A percentile compares a stretch with the other conserved stretches of the same genome.
phyloP scores from a whole-genome alignment of 1,140 invertebrate species.

The Chymomyza costata region DNA sequence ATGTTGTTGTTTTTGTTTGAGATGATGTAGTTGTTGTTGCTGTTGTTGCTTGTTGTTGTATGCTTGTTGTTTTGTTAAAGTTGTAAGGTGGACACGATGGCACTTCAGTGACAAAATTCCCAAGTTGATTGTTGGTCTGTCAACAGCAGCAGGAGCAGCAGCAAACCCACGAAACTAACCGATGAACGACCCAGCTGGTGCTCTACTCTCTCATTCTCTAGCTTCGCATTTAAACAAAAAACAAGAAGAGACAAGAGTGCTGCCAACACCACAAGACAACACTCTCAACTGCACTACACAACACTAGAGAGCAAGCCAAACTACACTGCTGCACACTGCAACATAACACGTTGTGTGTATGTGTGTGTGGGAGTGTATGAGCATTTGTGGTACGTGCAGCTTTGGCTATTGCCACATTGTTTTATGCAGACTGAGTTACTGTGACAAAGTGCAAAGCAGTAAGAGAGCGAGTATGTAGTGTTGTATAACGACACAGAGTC shows the following conservation, averaged over 20 bases:
- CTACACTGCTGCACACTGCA: neutral
- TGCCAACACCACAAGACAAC: slow-evolving; percentile 25
- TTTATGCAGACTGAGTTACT: slow-evolving; percentile 17
- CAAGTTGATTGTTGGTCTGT: slow-evolving; percentile 73
- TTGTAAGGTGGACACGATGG: slow-evolving; percentile 49
- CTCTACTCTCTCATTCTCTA: neutral
- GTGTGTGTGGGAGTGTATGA: neutral
- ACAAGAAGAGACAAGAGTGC: slow-evolving; percentile 37
- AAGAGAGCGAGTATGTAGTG: too few relatives aligned
- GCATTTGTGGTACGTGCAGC: slow-evolving; percentile 47
- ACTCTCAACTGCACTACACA: slow-evolving; percentile 1
- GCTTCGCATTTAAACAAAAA: slow-evolving; percentile 65
- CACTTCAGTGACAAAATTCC: slow-evolving; percentile 70
- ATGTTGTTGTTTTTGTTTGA: slow-evolving; percentile 1
- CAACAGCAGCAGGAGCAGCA: slow-evolving; percentile 36
- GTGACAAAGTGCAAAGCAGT: too few relatives aligned
- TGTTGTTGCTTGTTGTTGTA: slow-evolving; percentile 19
- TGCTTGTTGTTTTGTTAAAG: slow-evolving; percentile 34
- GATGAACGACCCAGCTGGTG: neutral
- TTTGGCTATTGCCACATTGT: slow-evolving; percentile 10
- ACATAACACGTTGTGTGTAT: neutral
- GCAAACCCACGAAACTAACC: neutral
- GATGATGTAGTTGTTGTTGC: neutral
- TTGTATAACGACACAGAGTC: too few relatives aligned
- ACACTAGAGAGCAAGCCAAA: slow-evolving; percentile 3